Base-by-base conservation (phyloP, 2,797 vertebrate species). In the Mormyrops boulengeri region DNA sequence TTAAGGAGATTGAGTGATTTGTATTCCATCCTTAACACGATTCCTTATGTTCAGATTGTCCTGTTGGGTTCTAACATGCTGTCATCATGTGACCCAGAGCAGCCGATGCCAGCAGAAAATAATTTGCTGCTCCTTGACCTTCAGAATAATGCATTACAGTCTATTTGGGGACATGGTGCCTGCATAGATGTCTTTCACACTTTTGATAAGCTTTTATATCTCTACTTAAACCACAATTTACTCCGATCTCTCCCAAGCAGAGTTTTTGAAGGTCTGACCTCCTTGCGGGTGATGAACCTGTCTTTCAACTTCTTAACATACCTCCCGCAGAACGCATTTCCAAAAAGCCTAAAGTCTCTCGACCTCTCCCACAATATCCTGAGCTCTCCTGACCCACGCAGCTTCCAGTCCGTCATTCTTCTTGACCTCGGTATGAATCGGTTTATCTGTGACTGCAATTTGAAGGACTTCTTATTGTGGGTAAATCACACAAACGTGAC, bases 291-390 rank as follows among this genome's bases (percentile, higher is more conserved):
- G 0, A 95, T 97, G 80, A 92, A 93, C 90, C 93, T 97, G 77
- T 92, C 87, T 49, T 93, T 90, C 55, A 97, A 96, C 91, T 90
- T 92, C 30, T 85, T 97, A 89, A 93, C 91, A 0, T 5, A 89
- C 47, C 92, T 97, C 62, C 90, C 91, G 84, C 89, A 91, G 0
- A 91, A 87, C 0, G 55, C 93, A 88, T 93, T 97, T 0, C 96
- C 96, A n/a, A 86, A 88, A 52, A 94, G 77, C 80, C 91, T 99
- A 52, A 88, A 82, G 90, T 6, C 88, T 4, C 93, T 99, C 4
- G 95, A 97, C 77, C 91, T 98, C n/a, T 94, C 96, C 2, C 89
- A 91, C 69, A 97, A 97, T 90, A 95, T 95, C 62, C 93, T 99
- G 87, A 91, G 96, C 26, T 93, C 94, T 53, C 96, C 95, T 0